A percentile compares a stretch with the other conserved stretches of the same genome.
Evolutionary conservation across 2,797 vertebrate species (phyloP).

Genomic region (Acridotheres tristis): DNA sequence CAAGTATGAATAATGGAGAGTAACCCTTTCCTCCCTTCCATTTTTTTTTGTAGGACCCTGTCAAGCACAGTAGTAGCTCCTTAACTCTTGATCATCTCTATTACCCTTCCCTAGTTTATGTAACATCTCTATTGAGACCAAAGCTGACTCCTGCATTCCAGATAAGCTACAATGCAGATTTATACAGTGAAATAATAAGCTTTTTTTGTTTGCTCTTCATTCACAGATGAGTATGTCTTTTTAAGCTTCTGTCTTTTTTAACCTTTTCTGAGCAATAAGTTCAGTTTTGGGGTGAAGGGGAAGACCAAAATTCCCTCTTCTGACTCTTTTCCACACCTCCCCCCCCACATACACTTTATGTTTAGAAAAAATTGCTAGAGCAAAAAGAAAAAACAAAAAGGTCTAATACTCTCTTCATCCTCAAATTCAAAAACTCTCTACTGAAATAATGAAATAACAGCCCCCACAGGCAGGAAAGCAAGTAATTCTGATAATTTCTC

Average conservation of each 20-base stretch:
- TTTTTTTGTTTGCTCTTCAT: not conserved
- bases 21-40: not conserved
- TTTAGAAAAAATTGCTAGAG: not conserved
- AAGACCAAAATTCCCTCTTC: not conserved
- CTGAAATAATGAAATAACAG: slow-evolving; percentile 1
- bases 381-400: not conserved
- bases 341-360: rapidly evolving
- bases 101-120: not conserved
- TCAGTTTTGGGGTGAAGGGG: not conserved
- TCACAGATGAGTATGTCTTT: not conserved
- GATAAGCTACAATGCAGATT: not conserved
- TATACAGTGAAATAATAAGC: not conserved
- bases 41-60: not conserved
- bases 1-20: not conserved
- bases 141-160: not conserved
- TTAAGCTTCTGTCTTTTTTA: not conserved
- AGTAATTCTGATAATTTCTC: not conserved
- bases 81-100: not conserved
- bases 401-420: not conserved
- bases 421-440: not conserved
- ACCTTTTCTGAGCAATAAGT: not conserved
- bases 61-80: not conserved
- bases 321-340: not conserved
- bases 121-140: not conserved
- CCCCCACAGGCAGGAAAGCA: not conserved